Evolutionary conservation across 2,113 vertebrate species (phyloP).

Genomic region (Canis aureus): DNA sequence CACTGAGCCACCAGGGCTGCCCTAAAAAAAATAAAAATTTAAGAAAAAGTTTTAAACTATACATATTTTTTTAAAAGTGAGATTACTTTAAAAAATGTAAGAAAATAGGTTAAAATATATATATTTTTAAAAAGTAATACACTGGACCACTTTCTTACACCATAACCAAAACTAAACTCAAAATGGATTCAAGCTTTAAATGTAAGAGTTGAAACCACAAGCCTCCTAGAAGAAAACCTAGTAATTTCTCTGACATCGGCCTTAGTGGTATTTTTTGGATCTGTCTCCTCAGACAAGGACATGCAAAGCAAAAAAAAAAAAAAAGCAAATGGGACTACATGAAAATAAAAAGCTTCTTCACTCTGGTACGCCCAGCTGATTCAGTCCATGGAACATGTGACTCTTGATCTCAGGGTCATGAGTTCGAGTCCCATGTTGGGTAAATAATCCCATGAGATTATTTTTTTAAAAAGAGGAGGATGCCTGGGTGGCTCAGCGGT

Average conservation of each 20-base stretch:
- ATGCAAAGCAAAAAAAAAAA: neutral
- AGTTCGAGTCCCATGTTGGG: neutral
- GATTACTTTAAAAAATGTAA: neutral
- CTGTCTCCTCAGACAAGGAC: neutral
- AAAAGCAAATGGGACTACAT: neutral
- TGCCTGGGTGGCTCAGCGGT: too few species aligned
- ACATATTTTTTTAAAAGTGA: too few species aligned
- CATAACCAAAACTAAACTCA: neutral
- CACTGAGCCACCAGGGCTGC: too few species aligned
- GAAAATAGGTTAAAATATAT: neutral
- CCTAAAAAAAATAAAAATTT: too few species aligned
- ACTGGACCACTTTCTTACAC: neutral
- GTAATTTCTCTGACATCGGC: neutral
- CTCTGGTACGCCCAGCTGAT: neutral
- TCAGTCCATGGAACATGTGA: neutral
- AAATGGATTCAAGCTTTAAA: neutral
- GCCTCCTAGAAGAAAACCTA: neutral
- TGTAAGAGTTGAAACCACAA: neutral
- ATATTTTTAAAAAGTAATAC: neutral
- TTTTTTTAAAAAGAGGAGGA: too few species aligned
- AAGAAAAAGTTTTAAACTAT: too few species aligned
- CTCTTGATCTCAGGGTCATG: neutral
- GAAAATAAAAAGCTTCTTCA: neutral
- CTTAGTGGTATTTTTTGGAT: neutral
- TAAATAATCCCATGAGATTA: too few species aligned